These are phyloP conservation scores for Hydroisotoma schaefferi DNA, from an alignment of 2,888 invertebrate genomes.

Conservation along the genomic window DNA sequence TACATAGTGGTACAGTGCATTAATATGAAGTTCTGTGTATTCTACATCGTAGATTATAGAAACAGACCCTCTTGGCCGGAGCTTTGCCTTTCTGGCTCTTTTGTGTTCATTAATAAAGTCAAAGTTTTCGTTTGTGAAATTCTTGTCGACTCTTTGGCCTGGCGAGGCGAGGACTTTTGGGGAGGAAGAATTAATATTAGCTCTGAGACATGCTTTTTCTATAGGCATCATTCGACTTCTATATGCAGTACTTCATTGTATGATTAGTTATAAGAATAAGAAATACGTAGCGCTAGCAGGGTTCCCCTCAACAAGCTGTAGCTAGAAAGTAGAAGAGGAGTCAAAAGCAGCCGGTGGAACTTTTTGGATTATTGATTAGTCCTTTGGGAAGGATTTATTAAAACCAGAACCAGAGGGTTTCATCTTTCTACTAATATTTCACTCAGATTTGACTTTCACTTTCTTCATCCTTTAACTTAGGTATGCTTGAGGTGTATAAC, in stretches of 20 bases:
- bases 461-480: too few species aligned
- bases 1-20: background rate
- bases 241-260: too few species aligned
- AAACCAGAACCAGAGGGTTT: constrained; percentile 9
- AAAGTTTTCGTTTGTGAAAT: constrained; percentile 7
- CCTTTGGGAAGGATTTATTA: constrained; percentile 13
- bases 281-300: too few species aligned
- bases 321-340: background rate
- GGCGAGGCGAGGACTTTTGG: background rate
- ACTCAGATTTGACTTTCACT: too few species aligned
- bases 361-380: constrained; percentile 17
- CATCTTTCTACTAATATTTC: too few species aligned
- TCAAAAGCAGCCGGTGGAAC: constrained; percentile 16
- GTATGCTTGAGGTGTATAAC: too few species aligned
- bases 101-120: constrained; percentile 1
- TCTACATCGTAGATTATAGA: too few species aligned
- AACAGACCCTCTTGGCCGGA: background rate
- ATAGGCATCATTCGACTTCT: too few species aligned
- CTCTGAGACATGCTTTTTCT: too few species aligned
- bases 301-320: background rate
- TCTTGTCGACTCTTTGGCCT: background rate
- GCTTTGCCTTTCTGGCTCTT: background rate
- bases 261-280: too few species aligned
- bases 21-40: too few species aligned
- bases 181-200: background rate